These are phyloP conservation scores for Microtus oregoni DNA, from an alignment of 2,113 vertebrate genomes.

Conservation along the genomic window DNA sequence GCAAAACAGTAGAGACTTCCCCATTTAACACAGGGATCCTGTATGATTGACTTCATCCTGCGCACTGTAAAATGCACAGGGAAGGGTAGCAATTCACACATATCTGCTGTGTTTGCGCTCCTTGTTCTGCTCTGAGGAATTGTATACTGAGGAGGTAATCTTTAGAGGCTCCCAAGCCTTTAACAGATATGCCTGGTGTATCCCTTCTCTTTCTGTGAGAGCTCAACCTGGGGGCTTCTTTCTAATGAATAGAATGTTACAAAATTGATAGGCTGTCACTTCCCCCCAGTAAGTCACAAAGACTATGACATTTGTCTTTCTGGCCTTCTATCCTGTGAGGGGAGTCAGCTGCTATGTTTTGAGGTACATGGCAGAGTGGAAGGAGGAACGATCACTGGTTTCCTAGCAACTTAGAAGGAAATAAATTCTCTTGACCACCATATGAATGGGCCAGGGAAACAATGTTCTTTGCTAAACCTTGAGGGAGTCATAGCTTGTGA, in stretches of 20 bases:
- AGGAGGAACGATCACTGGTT: background rate
- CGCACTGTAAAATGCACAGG: background rate
- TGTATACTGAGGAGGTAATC: background rate
- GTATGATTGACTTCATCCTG: background rate
- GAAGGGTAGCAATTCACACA: background rate
- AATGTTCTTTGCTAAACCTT: background rate
- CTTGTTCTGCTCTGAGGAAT: background rate
- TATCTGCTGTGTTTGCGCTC: background rate
- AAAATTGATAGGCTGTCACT: background rate
- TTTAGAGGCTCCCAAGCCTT: background rate
- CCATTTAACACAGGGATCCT: background rate
- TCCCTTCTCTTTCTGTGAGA: background rate
- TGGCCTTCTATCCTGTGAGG: background rate
- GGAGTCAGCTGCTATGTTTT: background rate
- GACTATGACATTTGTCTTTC: background rate
- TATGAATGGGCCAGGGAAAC: background rate
- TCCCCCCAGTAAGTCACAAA: background rate
- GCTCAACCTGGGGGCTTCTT: background rate
- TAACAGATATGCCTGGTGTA: background rate
- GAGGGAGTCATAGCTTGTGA: background rate
- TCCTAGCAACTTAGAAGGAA: background rate
- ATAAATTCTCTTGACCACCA: background rate
- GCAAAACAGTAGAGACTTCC: slow-evolving; percentile 31
- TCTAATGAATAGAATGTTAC: background rate
- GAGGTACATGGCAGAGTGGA: background rate